Evolutionary conservation across 2,888 invertebrate genomes (phyloP).

Genomic region (Lasioglossum calceatum): DNA sequence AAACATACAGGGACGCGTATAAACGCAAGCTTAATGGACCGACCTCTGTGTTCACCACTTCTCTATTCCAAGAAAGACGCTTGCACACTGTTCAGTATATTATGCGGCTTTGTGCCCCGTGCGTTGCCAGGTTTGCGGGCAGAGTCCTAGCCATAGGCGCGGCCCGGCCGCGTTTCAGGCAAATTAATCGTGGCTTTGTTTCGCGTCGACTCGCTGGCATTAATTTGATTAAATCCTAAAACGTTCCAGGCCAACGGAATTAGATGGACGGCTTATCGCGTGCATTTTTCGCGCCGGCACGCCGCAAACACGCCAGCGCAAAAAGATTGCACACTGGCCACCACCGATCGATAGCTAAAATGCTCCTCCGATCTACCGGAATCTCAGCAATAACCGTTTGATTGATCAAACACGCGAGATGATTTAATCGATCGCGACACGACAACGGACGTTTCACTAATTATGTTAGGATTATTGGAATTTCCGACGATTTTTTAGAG

Average conservation of each 20-base stretch:
- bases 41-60: conserved; percentile 21
- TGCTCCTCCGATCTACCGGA: not conserved
- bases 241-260: conserved; percentile 29
- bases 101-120: conserved; percentile 41
- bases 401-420: not conserved
- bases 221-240: conserved; percentile 50
- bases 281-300: not conserved
- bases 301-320: not conserved
- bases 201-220: conserved; percentile 16
- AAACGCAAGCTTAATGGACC: conserved; percentile 44
- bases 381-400: not conserved
- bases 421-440: not conserved
- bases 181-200: conserved; percentile 42
- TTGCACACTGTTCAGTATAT: conserved; percentile 45
- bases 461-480: not conserved
- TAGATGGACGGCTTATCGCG: conserved; percentile 38
- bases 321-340: not conserved
- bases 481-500: not conserved
- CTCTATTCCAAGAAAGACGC: conserved; percentile 48
- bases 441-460: not conserved
- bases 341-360: not conserved
- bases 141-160: conserved; percentile 36
- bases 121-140: conserved; percentile 39
- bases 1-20: conserved; percentile 20
- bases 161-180: conserved; percentile 33